These are phyloP conservation scores for Sarcophaga subvicina DNA, from an alignment of 2,888 invertebrate genomes.

Conservation along the genomic window DNA sequence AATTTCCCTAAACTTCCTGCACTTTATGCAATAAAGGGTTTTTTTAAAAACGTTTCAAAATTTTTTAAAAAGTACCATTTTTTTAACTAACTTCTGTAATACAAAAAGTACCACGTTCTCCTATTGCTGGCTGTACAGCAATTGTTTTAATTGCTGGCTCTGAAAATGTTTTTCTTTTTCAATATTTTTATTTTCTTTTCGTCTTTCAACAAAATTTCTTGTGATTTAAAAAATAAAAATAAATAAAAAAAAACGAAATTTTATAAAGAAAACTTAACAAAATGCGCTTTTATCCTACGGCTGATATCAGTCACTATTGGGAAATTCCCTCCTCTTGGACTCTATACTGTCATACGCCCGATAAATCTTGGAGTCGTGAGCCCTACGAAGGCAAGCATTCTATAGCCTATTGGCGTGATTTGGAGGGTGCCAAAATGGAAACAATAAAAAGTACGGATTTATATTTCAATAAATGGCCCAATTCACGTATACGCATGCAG, in stretches of 20 bases:
- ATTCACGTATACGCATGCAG: slow-evolving; percentile 72
- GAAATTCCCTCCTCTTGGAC: slow-evolving; percentile 73
- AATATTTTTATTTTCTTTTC: background rate
- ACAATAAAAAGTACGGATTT: slow-evolving; percentile 71
- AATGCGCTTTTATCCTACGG: slow-evolving; percentile 74
- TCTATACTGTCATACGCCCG: slow-evolving; percentile 69
- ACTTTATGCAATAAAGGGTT: no score
- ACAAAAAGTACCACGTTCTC: no score
- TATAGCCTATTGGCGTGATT: slow-evolving; percentile 75
- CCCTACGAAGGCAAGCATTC: slow-evolving; percentile 46
- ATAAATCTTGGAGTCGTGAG: slow-evolving; percentile 73
- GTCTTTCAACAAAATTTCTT: background rate
- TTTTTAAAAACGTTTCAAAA: no score
- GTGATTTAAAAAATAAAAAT: background rate
- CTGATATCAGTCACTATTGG: slow-evolving; percentile 71
- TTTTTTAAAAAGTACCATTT: no score
- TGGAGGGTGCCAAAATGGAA: slow-evolving; percentile 70
- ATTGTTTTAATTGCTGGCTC: background rate
- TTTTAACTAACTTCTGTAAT: no score
- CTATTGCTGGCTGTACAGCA: no score
- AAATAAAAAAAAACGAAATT: no score
- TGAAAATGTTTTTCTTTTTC: background rate
- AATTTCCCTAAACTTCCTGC: no score
- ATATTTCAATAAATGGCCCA: slow-evolving; percentile 71
- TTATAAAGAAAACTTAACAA: background rate